Base-by-base conservation (phyloP, 2,888 invertebrate genomes). In the Periphyllus acericola region DNA sequence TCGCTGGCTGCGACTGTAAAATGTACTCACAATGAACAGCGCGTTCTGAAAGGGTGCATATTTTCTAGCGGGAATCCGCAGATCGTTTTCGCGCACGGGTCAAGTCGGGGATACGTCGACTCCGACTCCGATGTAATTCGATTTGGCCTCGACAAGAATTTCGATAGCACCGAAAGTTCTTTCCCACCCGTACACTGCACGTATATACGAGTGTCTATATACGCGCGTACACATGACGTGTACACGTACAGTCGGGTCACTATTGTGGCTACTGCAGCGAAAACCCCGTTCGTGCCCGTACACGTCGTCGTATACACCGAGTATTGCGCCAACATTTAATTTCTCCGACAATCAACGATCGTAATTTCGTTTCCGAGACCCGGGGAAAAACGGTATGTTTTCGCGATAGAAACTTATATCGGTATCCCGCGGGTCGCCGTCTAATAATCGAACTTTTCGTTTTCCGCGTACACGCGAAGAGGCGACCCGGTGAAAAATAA, bases 251-350 rank as follows among this genome's bases (percentile, higher is more conserved):
- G 34, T 6, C 11, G 32, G 46, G 11, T 14, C 29, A 17, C 17
- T 32, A 71, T 71, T 32, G 3, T 29, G 71, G 71, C 32, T 71
- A 32, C 17, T 29, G 29, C n/a, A n/a, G n/a, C 17, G 71, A 29
- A 71, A 71, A 71, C 1, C 19, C 14, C 32, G 32, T 71, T 40
- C 25, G 25, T 40, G n/a, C n/a, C 1, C 40, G 9, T n/a, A 25
- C 17, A 36, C 46, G 25, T 25, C 0, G 21, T 25, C 55, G 19
- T 19, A 55, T 55, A 55, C 25, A 25, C 60, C 3, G 14, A 14
- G 75, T n/a, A n/a, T n/a, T 5, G 25, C 40, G 75, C 46, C 75
- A n/a, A 46, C 46, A 75, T 75, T 46, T 75, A 75, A 75, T 75
- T 75, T 75, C 75, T 75, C 75, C 6, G n/a, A 4, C 75, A n/a